Evolutionary conservation across 1,140 invertebrate genomes (phyloP), one percentile per base, ranked within the genome.

Genomic region (Glossosoma conforme): DNA sequence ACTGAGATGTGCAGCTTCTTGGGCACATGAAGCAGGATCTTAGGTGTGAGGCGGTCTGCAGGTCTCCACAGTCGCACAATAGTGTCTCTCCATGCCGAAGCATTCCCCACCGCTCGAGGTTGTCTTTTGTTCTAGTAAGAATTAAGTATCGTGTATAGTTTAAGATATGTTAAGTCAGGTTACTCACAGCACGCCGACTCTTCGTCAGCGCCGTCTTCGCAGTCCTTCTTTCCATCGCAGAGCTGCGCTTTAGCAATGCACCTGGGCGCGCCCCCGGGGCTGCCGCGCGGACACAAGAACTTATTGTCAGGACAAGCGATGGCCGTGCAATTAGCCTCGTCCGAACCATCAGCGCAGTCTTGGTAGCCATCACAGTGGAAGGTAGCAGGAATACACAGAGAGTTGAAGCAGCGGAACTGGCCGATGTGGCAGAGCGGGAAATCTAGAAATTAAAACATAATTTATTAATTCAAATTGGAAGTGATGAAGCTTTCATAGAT

Each of bases 361-460:
- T 82, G 77, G 65, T 87, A 87, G 9, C 87, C 86, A 58, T 91
- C 88, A 69, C 88, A 91, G 55, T 84, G 85, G 68, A 86, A 91
- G 19, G 80, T 82, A 9, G 79, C 77, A 0, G 93, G 91, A 44
- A 98, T 93, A 70, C 96, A 98, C 11, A 94, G 75, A 3, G 91
- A 88, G 68, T 97, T 97, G 28, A 85, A 84, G 74, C 96, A 98
- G 17, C 89, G 80, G 68, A 97, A 98, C 72, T 97, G 91, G 6
- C 89, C 89, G 37, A 82, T 82, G 60, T 90, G 84, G 69, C 96
- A 99, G 0, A 87, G 77, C 1, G 89, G 89, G 65, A 96, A 96
- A 72, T 85, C 91, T 92, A 68, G 35, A 60, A 62, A 62, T 21
- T 15, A 11, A 41, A 2, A 21, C 15, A n/a, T n/a, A n/a, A n/a